These are phyloP conservation scores for Sphenopsis melanotis DNA, from an alignment of 2,797 vertebrate genomes.

Conservation along the genomic window DNA sequence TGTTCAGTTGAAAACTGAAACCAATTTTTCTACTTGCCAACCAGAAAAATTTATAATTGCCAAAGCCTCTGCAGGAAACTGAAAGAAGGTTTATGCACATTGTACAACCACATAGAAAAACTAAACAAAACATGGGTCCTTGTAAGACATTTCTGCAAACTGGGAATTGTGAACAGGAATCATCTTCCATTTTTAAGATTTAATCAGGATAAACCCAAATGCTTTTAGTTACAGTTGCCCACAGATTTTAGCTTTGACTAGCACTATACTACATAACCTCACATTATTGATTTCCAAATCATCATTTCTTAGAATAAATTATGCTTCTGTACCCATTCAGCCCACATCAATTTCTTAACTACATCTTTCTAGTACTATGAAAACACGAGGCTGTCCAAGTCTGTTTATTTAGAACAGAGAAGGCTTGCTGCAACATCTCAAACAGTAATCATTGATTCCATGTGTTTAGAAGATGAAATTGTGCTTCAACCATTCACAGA, in stretches of 20 bases:
- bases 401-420: background rate
- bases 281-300: background rate
- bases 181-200: background rate
- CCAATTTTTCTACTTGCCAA: background rate
- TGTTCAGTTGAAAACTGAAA: background rate
- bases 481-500: background rate
- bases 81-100: background rate
- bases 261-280: background rate
- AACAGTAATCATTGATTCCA: background rate
- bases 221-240: background rate
- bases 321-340: background rate
- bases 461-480: background rate
- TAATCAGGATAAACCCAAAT: background rate
- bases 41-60: background rate
- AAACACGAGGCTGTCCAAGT: background rate
- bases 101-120: background rate
- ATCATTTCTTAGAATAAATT: background rate
- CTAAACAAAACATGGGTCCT: background rate
- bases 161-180: background rate
- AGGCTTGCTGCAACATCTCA: background rate
- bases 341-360: background rate
- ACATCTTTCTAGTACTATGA: background rate
- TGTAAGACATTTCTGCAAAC: background rate
- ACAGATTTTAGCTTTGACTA: background rate
- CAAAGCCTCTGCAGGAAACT: background rate